A percentile compares a stretch with the other conserved stretches of the same genome.
These are phyloP conservation scores for Sternotherus odoratus DNA, from an alignment of 2,797 vertebrate genomes.

Conservation along the genomic window DNA sequence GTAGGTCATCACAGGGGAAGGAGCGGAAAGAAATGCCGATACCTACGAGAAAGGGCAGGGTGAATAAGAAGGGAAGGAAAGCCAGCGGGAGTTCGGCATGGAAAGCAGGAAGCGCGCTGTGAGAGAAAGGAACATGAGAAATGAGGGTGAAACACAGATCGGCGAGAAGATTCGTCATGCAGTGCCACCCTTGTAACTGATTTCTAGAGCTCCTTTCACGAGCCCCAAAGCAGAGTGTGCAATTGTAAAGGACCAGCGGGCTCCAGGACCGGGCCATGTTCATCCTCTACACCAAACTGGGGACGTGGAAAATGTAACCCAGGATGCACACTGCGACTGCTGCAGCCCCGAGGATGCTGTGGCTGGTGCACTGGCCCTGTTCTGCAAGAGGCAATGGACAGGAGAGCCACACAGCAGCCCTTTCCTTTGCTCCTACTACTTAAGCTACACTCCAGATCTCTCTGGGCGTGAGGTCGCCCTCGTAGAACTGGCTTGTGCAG, in stretches of 20 bases:
- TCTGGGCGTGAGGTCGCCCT: not conserved
- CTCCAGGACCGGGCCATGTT: not conserved
- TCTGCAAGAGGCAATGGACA: not conserved
- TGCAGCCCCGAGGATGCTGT: not conserved
- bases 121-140: not conserved
- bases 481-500: no score
- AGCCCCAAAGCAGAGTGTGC: not conserved
- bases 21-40: not conserved
- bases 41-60: not conserved
- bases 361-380: not conserved
- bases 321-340: not conserved
- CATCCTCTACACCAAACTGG: fast-evolving
- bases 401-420: not conserved
- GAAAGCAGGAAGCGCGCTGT: not conserved
- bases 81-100: not conserved
- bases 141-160: not conserved
- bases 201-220: not conserved
- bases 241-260: not conserved
- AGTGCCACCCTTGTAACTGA: not conserved
- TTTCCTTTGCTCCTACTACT: not conserved
- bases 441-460: not conserved
- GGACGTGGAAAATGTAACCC: not conserved
- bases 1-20: not conserved
- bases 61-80: not conserved
- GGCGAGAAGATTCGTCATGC: not conserved